phyloP scores from a whole-genome alignment of 2,888 invertebrate genomes.

The Macaria liturata region DNA sequence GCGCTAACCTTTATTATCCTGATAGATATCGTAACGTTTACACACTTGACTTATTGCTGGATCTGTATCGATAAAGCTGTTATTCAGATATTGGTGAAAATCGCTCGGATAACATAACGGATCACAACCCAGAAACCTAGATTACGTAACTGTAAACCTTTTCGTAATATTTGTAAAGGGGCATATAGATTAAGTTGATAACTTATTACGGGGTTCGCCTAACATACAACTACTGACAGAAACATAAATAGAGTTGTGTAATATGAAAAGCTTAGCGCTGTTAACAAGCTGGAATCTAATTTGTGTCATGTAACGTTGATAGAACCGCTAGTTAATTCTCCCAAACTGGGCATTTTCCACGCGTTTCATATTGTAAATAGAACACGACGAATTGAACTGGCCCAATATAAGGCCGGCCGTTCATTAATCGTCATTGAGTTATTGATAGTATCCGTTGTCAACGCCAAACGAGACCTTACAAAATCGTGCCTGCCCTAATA shows the following conservation, averaged over 20 bases:
- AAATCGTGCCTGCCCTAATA: conserved; percentile 38
- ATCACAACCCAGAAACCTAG: not conserved
- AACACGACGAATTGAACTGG: conserved; percentile 41
- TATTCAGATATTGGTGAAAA: not conserved
- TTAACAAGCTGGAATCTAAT: conserved; percentile 37
- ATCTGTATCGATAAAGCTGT: conserved; percentile 36
- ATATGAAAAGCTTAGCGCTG: conserved; percentile 30
- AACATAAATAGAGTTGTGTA: conserved; percentile 29
- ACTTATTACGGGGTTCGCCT: not conserved
- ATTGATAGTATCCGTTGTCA: conserved; percentile 46
- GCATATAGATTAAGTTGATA: not conserved
- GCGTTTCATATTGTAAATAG: conserved; percentile 26
- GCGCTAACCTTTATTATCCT: conserved; percentile 47
- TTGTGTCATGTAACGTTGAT: conserved; percentile 37
- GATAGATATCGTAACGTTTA: conserved; percentile 46
- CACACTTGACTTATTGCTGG: conserved; percentile 40
- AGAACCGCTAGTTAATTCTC: conserved; percentile 31
- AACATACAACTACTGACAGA: conserved; percentile 21
- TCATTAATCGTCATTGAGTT: conserved; percentile 56
- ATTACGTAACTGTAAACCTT: not conserved
- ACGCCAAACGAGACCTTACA: conserved; percentile 49
- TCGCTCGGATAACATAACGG: not conserved
- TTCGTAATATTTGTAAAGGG: not conserved
- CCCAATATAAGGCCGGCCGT: conserved; percentile 50
- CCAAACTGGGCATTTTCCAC: conserved; percentile 35